Conservation (phyloP, 2,113 vertebrate species). For the Artemisiospiza belli region DNA sequence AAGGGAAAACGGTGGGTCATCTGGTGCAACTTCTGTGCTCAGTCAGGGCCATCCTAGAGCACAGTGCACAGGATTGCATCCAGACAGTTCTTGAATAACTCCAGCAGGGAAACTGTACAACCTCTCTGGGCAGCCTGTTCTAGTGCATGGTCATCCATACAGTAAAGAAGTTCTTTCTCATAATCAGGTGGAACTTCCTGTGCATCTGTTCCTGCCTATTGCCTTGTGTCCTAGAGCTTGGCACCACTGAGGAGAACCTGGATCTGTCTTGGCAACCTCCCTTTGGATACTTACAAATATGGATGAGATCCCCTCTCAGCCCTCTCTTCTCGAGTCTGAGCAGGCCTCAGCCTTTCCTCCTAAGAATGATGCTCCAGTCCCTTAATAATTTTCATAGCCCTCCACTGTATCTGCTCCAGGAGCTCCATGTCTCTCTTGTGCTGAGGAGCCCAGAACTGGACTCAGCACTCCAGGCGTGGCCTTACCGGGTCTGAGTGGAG, state of each 20-base stretch:
- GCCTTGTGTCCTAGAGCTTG: background rate
- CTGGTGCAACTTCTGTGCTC: background rate
- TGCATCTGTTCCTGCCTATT: background rate
- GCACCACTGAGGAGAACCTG: background rate
- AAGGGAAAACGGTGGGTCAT: background rate
- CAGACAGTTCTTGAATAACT: background rate
- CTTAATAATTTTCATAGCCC: too few species aligned
- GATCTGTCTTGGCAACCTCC: background rate
- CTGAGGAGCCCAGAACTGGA: too few species aligned
- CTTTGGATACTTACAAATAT: too few species aligned
- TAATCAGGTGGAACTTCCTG: background rate
- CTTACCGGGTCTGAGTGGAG: background rate
- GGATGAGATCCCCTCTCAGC: too few species aligned
- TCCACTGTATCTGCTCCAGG: too few species aligned
- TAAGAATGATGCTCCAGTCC: too few species aligned
- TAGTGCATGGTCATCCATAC: background rate
- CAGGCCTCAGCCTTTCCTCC: too few species aligned
- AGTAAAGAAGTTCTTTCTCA: background rate
- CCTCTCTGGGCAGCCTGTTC: background rate
- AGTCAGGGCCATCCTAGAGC: background rate
- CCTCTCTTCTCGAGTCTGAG: too few species aligned
- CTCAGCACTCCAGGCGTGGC: too few species aligned
- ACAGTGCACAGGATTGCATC: background rate
- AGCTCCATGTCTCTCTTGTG: too few species aligned
- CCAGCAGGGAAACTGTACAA: accelerated